A percentile compares a stretch with the other conserved stretches of the same genome.
Evolutionary conservation across 2,113 vertebrate species (phyloP).

Genomic region (Eptesicus fuscus): DNA sequence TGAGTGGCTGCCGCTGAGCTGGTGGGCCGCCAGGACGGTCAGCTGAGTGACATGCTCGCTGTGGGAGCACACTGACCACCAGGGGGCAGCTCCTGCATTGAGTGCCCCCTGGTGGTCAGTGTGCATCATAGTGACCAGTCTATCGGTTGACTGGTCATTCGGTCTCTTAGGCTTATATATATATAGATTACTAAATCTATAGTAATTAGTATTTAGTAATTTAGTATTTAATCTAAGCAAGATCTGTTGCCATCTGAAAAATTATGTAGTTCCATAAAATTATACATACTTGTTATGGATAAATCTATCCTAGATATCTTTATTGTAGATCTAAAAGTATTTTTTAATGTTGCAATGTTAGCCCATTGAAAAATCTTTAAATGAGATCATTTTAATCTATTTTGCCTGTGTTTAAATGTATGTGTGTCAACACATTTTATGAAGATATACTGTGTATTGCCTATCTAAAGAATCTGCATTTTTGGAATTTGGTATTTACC

Average conservation of each 20-base stretch:
- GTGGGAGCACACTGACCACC: no score
- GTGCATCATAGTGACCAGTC: no score
- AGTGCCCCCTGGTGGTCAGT: no score
- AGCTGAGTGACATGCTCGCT: no score
- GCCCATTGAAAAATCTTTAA: slow-evolving; percentile 14
- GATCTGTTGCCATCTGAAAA: slow-evolving; percentile 23
- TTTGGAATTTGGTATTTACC: not conserved
- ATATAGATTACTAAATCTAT: not conserved
- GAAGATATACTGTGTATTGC: not conserved
- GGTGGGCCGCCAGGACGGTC: no score
- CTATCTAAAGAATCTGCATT: not conserved
- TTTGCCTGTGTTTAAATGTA: slow-evolving; percentile 17
- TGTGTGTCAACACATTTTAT: not conserved
- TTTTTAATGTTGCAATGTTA: not conserved
- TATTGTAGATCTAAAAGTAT: not conserved
- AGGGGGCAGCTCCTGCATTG: no score
- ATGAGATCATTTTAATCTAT: not conserved
- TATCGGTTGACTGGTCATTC: no score
- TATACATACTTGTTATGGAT: not conserved
- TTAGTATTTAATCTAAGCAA: not conserved
- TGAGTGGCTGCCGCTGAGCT: no score
- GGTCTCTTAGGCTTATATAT: no score
- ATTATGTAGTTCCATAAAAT: not conserved
- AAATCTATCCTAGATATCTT: not conserved
- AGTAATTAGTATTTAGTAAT: no score